Conservation (phyloP, 2,888 invertebrate genomes). For the Drosophila cognata region DNA sequence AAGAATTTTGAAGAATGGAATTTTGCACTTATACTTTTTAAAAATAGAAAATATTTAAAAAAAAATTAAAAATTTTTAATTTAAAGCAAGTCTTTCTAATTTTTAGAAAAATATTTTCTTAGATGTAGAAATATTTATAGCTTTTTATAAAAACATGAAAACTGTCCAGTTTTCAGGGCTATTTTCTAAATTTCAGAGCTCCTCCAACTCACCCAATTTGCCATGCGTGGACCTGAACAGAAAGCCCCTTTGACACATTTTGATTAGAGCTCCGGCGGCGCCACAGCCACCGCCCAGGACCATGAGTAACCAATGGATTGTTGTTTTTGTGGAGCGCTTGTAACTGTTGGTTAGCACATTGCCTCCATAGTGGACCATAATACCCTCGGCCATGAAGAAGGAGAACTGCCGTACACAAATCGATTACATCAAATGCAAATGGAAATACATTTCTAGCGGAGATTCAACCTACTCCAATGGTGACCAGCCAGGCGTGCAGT, state of each 20-base stretch:
- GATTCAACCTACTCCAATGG: conserved; percentile 79
- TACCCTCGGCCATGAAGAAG: conserved; percentile 83
- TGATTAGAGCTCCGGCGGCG: conserved; percentile 78
- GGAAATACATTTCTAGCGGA: background rate
- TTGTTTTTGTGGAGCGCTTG: conserved; percentile 80
- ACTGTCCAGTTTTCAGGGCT: background rate
- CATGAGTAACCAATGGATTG: conserved; percentile 82
- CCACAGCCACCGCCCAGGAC: conserved; percentile 80
- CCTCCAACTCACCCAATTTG: conserved; percentile 69
- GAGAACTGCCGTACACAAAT: conserved; percentile 70
- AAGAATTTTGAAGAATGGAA: no score
- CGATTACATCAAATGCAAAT: background rate
- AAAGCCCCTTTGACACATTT: conserved; percentile 78
- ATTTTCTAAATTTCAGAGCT: background rate
- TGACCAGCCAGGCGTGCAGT: conserved; percentile 82
- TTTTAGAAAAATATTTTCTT: background rate
- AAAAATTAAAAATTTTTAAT: background rate
- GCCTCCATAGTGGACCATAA: conserved; percentile 81
- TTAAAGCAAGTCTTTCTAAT: background rate
- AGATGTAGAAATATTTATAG: background rate
- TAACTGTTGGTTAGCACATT: conserved; percentile 78
- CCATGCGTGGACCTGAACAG: conserved; percentile 76
- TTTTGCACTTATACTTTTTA: background rate
- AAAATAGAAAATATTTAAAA: background rate
- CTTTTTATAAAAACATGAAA: background rate